These are phyloP conservation scores for Subacronicta megacephala DNA, from an alignment of 2,888 invertebrate species.

Conservation along the genomic window DNA sequence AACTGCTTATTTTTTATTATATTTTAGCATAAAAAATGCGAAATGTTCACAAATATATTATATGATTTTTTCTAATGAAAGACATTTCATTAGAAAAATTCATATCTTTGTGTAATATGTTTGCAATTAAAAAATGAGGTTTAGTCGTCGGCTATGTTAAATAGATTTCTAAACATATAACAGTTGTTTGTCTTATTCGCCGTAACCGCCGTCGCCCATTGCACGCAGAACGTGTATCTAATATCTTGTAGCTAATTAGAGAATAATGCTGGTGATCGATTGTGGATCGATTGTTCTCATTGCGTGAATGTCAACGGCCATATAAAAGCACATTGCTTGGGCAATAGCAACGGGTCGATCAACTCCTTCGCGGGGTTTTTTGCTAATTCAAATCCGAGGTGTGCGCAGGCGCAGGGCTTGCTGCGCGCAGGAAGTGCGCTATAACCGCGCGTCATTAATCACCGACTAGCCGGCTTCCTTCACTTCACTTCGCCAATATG, in stretches of 20 bases:
- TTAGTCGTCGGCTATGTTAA: constrained; percentile 18
- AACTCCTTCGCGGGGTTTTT: constrained; percentile 64
- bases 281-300: constrained; percentile 40
- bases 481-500: constrained; percentile 60
- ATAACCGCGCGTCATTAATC: constrained; percentile 75
- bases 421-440: constrained; percentile 77
- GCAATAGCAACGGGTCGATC: constrained; percentile 60
- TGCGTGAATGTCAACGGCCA: constrained; percentile 61
- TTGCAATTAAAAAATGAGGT: constrained; percentile 16
- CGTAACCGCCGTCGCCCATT: constrained; percentile 10
- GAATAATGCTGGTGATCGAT: constrained; percentile 34
- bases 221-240: constrained; percentile 26
- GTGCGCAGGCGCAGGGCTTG: constrained; percentile 43
- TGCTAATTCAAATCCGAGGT: constrained; percentile 64
- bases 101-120: no score
- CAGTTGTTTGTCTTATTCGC: constrained; percentile 20
- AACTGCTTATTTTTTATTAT: no score
- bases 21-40: no score
- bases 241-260: constrained; percentile 41
- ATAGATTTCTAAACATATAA: constrained; percentile 15
- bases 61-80: no score
- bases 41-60: no score
- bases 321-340: constrained; percentile 50
- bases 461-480: constrained; percentile 73
- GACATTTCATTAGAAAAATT: no score